Evolutionary conservation across 2,888 invertebrate genomes (phyloP).

Genomic region (Hirtodrosophila histrioides): DNA sequence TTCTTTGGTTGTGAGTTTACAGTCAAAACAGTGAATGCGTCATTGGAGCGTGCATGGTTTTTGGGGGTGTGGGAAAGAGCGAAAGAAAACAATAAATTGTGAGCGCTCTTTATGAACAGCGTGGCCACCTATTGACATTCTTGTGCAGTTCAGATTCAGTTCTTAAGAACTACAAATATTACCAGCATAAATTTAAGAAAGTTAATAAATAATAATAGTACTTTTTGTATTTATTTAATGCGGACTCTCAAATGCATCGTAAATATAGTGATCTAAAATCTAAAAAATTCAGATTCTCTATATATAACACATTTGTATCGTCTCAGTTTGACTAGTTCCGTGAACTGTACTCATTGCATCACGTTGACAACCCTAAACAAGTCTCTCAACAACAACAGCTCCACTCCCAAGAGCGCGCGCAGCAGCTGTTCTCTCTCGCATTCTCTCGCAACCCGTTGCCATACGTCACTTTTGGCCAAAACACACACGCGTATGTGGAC

Average conservation of each 20-base stretch:
- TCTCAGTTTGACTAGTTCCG: background rate
- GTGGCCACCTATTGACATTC: constrained; percentile 30
- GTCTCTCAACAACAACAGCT: constrained; percentile 34
- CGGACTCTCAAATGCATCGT: too few species aligned
- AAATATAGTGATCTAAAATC: too few species aligned
- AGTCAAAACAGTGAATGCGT: constrained; percentile 57
- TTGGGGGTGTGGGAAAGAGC: constrained; percentile 12
- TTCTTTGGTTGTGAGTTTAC: constrained; percentile 17
- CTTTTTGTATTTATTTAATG: too few species aligned
- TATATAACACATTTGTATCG: background rate
- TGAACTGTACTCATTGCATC: background rate
- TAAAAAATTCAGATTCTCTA: too few species aligned
- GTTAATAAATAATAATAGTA: background rate
- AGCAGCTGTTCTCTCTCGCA: constrained; percentile 43
- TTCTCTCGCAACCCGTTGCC: constrained; percentile 49
- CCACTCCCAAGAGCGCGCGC: constrained; percentile 33
- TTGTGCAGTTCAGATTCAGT: background rate
- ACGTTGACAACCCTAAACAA: constrained; percentile 41
- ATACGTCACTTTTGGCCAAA: constrained; percentile 73
- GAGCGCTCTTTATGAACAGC: constrained; percentile 29
- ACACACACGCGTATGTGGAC: constrained; percentile 44
- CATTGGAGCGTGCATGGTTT: constrained; percentile 10
- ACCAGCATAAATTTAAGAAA: background rate
- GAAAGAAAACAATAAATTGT: constrained; percentile 24
- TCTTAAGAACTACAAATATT: background rate